phyloP scores from a whole-genome alignment of 2,888 invertebrate species.

The Cartodere bifasciata region DNA sequence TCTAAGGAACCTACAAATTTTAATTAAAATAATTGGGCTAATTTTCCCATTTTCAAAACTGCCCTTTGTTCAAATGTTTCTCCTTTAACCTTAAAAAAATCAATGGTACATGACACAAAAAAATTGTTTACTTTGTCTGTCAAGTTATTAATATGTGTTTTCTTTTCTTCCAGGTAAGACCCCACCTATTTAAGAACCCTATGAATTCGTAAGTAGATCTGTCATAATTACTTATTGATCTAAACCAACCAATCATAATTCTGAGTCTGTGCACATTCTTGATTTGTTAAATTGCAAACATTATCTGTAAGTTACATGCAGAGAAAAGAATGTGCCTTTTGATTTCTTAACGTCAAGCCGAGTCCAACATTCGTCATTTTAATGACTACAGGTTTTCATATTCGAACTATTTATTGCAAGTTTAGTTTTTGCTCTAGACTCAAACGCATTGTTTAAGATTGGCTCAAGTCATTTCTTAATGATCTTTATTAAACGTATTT shows the following conservation, averaged over 20 bases:
- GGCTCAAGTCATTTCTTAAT: constrained; percentile 25
- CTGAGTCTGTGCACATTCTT: constrained; percentile 29
- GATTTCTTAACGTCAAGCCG: constrained; percentile 27
- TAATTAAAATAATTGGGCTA: too few relatives aligned
- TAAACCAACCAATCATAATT: too few relatives aligned
- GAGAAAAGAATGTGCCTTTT: constrained; percentile 29
- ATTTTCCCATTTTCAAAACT: too few relatives aligned
- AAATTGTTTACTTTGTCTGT: too few relatives aligned
- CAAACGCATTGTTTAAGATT: constrained; percentile 24
- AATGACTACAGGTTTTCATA: constrained; percentile 28
- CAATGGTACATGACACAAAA: too few relatives aligned
- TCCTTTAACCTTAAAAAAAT: too few relatives aligned
- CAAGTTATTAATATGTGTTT: too few relatives aligned
- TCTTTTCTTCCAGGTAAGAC: constrained; percentile 23
- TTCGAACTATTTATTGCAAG: constrained; percentile 24
- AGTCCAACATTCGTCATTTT: constrained; percentile 28
- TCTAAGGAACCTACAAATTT: too few relatives aligned
- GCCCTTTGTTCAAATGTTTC: too few relatives aligned
- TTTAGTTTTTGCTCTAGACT: constrained; percentile 17
- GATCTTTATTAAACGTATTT: constrained; percentile 20
- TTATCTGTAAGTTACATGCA: constrained; percentile 26
- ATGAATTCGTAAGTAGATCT: too few relatives aligned
- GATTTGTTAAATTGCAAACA: constrained; percentile 26
- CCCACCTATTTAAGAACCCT: constrained; percentile 14
- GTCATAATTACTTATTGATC: too few relatives aligned